phyloP scores from a whole-genome alignment of 2,113 vertebrate genomes.

The Poeciliopsis occidentalis region DNA sequence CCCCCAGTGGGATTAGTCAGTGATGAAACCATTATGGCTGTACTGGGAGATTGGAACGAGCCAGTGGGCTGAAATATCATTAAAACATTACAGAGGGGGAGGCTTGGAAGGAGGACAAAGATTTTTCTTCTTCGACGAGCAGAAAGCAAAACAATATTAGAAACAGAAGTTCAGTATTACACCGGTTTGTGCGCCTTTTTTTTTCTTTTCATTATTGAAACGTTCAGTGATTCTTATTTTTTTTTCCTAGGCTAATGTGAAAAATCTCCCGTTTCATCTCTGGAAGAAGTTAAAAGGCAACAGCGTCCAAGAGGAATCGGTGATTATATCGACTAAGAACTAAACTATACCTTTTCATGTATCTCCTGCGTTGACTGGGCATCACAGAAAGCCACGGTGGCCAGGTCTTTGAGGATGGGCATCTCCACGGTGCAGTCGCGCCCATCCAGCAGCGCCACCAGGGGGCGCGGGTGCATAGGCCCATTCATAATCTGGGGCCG shows the following conservation, averaged over 20 bases:
- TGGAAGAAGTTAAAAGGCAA: background rate
- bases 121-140: slow-evolving; percentile 27
- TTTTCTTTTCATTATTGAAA: too few species aligned
- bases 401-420: too few species aligned
- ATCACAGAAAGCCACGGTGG: slow-evolving; percentile 90
- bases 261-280: too few species aligned
- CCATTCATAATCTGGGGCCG: too few species aligned
- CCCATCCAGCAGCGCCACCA: too few species aligned
- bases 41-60: slow-evolving; percentile 66
- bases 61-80: slow-evolving; percentile 63
- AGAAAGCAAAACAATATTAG: slow-evolving; percentile 36
- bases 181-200: background rate
- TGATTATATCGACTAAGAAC: background rate
- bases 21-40: too few species aligned
- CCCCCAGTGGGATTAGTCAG: too few species aligned
- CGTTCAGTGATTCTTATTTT: too few species aligned
- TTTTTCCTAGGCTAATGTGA: too few species aligned
- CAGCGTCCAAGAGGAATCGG: background rate
- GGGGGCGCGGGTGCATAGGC: too few species aligned
- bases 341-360: slow-evolving; percentile 76
- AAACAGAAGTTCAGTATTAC: slow-evolving; percentile 1
- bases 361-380: slow-evolving; percentile 85
- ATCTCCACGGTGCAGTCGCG: too few species aligned
- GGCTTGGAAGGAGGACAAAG: slow-evolving; percentile 31
- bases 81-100: slow-evolving; percentile 56